Evolutionary conservation across 1,140 invertebrate species (phyloP).

Genomic region (Capitella teleta): DNA sequence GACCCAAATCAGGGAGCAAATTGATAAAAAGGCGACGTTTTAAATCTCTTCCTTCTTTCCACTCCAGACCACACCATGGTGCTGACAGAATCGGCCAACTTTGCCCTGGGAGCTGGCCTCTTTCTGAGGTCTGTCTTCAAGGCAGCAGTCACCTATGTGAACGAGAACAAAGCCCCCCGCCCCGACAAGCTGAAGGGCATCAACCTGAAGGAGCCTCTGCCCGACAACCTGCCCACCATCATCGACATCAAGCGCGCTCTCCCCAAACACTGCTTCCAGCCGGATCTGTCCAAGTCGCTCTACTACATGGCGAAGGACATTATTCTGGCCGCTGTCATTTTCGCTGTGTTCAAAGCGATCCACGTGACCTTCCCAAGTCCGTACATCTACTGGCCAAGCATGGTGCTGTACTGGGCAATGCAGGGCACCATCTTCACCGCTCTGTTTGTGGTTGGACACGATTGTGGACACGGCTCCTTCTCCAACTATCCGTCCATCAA

Average conservation of each 20-base stretch:
- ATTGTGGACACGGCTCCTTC: conserved; percentile 43
- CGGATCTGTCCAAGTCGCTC: conserved; percentile 25
- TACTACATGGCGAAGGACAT: conserved; percentile 34
- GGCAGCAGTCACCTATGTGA: too few relatives aligned
- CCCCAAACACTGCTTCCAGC: conserved; percentile 32
- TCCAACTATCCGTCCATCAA: conserved; percentile 31
- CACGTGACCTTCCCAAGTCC: conserved; percentile 23
- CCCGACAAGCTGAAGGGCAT: conserved; percentile 3
- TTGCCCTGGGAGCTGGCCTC: too few relatives aligned
- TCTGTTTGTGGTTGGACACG: conserved; percentile 42
- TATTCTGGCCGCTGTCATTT: conserved; percentile 21
- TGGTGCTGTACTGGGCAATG: conserved; percentile 22
- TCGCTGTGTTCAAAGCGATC: conserved; percentile 26
- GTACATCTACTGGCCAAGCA: conserved; percentile 9
- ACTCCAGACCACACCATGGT: too few relatives aligned
- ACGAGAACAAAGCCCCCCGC: too few relatives aligned
- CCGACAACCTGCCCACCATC: conserved; percentile 21
- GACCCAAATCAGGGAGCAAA: too few relatives aligned
- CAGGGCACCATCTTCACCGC: conserved; percentile 40
- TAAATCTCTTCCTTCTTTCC: too few relatives aligned
- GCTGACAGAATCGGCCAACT: too few relatives aligned
- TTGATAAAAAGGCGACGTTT: too few relatives aligned
- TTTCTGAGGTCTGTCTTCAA: too few relatives aligned
- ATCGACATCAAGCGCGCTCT: conserved; percentile 29
- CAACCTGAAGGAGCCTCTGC: conserved; percentile 11